phyloP scores from a whole-genome alignment of 2,888 invertebrate species.

The Thymelicus acteon region DNA sequence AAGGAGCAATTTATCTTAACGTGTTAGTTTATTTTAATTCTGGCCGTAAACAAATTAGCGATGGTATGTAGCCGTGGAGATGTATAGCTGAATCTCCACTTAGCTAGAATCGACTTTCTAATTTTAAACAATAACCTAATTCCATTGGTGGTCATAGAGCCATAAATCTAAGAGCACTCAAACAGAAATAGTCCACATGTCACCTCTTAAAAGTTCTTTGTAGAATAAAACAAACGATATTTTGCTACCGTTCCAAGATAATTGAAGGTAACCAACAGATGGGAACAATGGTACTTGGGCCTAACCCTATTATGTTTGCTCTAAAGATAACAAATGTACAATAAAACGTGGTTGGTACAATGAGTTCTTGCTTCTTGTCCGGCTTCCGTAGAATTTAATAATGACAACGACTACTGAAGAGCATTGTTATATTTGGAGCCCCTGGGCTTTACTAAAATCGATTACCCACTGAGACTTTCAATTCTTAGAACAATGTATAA shows the following conservation, averaged over 20 bases:
- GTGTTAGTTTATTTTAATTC: slow-evolving; percentile 29
- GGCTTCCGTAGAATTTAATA: slow-evolving; percentile 71
- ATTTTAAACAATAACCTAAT: slow-evolving; percentile 74
- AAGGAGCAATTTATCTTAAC: slow-evolving; percentile 25
- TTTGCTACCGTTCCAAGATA: slow-evolving; percentile 74
- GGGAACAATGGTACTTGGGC: slow-evolving; percentile 67
- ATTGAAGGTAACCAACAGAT: slow-evolving; percentile 69
- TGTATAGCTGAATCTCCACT: slow-evolving; percentile 46
- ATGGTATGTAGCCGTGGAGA: slow-evolving; percentile 61
- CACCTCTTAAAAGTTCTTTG: slow-evolving; percentile 74
- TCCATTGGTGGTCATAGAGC: slow-evolving; percentile 65
- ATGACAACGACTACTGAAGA: slow-evolving; percentile 66
- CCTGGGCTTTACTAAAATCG: slow-evolving; percentile 64
- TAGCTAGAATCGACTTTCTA: slow-evolving; percentile 59
- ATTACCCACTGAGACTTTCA: slow-evolving; percentile 63
- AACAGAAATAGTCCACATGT: slow-evolving; percentile 72
- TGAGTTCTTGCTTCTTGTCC: slow-evolving; percentile 62
- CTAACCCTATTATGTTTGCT: slow-evolving; percentile 75
- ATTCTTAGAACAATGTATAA: slow-evolving; percentile 52
- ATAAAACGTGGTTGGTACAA: slow-evolving; percentile 68
- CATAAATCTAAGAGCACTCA: slow-evolving; percentile 73
- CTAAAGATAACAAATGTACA: slow-evolving; percentile 71
- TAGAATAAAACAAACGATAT: slow-evolving; percentile 80
- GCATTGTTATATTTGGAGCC: slow-evolving; percentile 64
- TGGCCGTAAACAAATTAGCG: slow-evolving; percentile 52